Percentiles rank a stretch among this genome's conserved stretches.
Conservation (phyloP, 2,113 vertebrate genomes). For the Antechinus flavipes region DNA sequence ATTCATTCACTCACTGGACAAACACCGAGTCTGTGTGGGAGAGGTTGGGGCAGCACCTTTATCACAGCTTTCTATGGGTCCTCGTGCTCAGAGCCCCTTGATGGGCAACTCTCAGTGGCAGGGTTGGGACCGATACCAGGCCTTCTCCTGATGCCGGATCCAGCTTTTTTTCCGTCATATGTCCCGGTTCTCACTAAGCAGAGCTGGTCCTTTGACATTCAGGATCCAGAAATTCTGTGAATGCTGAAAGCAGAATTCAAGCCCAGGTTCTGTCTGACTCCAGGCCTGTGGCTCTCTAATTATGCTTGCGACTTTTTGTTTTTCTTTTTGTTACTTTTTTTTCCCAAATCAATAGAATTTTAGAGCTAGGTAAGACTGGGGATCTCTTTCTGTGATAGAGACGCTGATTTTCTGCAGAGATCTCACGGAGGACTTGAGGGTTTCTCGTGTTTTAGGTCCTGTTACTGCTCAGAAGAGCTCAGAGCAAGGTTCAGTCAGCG, state of each 20-base stretch:
- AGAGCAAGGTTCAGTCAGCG: background rate
- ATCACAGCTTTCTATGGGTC: background rate
- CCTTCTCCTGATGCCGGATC: background rate
- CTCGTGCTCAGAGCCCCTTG: background rate
- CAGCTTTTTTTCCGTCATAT: background rate
- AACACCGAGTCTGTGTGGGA: background rate
- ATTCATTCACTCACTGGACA: background rate
- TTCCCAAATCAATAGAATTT: background rate
- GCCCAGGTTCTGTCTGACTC: background rate
- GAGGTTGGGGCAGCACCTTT: background rate
- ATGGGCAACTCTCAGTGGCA: background rate
- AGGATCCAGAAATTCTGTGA: background rate
- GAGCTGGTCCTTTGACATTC: background rate
- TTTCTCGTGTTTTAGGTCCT: background rate
- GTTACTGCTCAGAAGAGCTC: background rate
- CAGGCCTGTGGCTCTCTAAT: background rate
- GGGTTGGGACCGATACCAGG: background rate
- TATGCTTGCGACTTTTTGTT: background rate
- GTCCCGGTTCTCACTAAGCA: background rate
- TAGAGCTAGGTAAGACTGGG: background rate
- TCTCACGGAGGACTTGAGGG: background rate
- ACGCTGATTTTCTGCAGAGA: background rate
- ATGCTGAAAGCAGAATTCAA: background rate
- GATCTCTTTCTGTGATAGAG: background rate
- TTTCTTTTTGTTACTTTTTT: no score